Conservation (phyloP, 2,888 invertebrate species). For the Pristionchus mayeri region DNA sequence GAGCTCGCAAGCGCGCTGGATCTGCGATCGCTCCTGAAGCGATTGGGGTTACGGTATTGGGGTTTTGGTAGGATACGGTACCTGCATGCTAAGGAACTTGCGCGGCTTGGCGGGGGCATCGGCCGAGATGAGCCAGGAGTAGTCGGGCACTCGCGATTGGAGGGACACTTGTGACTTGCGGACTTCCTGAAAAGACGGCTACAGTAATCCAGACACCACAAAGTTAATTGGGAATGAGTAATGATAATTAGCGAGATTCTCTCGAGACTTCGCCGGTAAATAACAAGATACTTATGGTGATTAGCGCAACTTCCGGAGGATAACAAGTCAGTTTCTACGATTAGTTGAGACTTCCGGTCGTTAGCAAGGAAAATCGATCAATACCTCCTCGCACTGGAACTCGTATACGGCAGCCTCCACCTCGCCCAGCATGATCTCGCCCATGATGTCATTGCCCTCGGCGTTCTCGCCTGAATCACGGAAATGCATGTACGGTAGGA, state of each 20-base stretch:
- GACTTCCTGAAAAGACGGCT: constrained; percentile 36
- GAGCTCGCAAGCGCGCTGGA: constrained; percentile 41
- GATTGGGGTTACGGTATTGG: constrained; percentile 6
- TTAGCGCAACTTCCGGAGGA: no score
- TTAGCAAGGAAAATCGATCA: not conserved
- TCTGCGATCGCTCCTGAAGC: constrained; percentile 25
- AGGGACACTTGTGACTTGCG: constrained; percentile 46
- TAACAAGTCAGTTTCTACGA: no score
- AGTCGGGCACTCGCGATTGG: constrained; percentile 38
- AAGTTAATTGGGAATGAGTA: no score
- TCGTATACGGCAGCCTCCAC: constrained; percentile 48
- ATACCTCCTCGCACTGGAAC: constrained; percentile 44
- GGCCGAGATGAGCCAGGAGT: constrained; percentile 42
- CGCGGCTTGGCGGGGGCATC: not conserved
- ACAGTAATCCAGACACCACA: no score
- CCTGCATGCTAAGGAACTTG: constrained; percentile 40
- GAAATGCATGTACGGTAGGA: not conserved
- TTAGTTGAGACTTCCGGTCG: no score
- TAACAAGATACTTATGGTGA: no score
- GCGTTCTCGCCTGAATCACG: constrained; percentile 24
- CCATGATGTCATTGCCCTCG: constrained; percentile 42
- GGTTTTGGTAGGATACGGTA: constrained; percentile 28
- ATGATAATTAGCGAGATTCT: no score
- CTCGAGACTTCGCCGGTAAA: no score
- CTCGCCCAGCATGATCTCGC: constrained; percentile 37